Evolutionary conservation across 2,888 invertebrate genomes (phyloP).

Genomic region (Acanthoscelides obtectus): DNA sequence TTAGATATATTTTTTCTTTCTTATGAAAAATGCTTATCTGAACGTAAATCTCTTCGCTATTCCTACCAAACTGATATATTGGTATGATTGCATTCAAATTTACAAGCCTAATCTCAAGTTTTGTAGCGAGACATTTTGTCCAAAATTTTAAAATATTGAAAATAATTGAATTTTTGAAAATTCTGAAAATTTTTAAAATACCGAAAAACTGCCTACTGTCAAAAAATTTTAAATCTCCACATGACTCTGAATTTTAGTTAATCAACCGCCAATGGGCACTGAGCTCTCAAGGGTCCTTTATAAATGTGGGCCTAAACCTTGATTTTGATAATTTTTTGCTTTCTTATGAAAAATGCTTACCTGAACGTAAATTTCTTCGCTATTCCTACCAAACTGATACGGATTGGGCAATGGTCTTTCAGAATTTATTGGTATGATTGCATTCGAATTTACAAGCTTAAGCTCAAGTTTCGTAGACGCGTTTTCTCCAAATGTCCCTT

Average conservation of each 20-base stretch:
- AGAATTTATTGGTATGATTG: conserved; percentile 42
- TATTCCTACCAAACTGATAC: conserved; percentile 27
- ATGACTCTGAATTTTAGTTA: too few relatives aligned
- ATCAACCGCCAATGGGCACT: too few relatives aligned
- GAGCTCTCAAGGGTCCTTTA: too few relatives aligned
- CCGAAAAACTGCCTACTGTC: too few relatives aligned
- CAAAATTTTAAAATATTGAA: too few relatives aligned
- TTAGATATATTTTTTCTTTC: conserved; percentile 16
- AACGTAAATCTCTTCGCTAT: not conserved
- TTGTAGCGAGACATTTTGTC: conserved; percentile 21
- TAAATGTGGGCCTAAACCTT: conserved; percentile 11
- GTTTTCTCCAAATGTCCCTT: conserved; percentile 19
- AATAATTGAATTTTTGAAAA: too few relatives aligned
- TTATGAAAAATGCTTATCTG: not conserved
- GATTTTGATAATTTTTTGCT: conserved; percentile 16
- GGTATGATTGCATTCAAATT: conserved; percentile 45
- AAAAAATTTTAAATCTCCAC: too few relatives aligned
- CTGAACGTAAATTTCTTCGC: not conserved
- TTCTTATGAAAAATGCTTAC: not conserved
- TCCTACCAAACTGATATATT: conserved; percentile 32
- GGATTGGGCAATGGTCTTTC: conserved; percentile 44
- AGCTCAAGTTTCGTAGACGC: conserved; percentile 17
- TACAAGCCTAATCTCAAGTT: conserved; percentile 30
- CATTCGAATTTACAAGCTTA: conserved; percentile 43
- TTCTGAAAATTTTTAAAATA: too few relatives aligned